Base-by-base conservation (phyloP, 2,797 vertebrate genomes). In the Platalea minor region DNA sequence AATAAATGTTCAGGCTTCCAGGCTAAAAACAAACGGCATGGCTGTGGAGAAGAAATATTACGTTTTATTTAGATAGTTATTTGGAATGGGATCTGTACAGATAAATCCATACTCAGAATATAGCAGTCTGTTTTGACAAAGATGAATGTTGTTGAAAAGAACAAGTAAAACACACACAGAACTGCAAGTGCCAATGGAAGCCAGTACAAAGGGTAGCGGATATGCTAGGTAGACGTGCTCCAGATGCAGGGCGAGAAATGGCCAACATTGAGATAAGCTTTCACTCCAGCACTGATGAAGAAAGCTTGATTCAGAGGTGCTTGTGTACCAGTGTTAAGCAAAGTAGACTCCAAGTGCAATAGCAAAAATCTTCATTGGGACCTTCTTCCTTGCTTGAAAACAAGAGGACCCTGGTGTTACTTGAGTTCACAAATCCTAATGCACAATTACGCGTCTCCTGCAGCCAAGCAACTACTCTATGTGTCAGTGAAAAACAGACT, bases 41-140 rank as follows among this genome's bases (percentile, higher is more conserved):
- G 81, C 89, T 97, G 45, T 57, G 65, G 78, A 95, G 45, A 91
- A 96, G 91, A 97, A 93, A 95, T 97, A 94, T 88, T 93, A 63
- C 5, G 1, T 97, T 96, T 94, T 91, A 88, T 97, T 96, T 97
- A 95, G 93, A 95, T 94, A 96, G 93, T 96, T 97, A 93, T 96
- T 96, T 97, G 93, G 91, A 92, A 86, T 69, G 81, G 91, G 92
- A 97, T 96, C 85, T 85, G 26, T 50, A 87, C 88, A 96, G 91
- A 98, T 96, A 97, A 97, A 98, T 97, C 96, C 88, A 96, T 96
- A 97, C 48, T 91, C 74, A 97, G 87, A 95, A 96, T 89, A 75
- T 60, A 85, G 69, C 68, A 87, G 85, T 78, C 85, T 92, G 72
- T 92, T 97, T 64, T 96, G 95, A 94, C 97, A 94, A 95, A 97